Conservation (phyloP, 2,113 vertebrate species). For the Tragelaphus imberbis region DNA sequence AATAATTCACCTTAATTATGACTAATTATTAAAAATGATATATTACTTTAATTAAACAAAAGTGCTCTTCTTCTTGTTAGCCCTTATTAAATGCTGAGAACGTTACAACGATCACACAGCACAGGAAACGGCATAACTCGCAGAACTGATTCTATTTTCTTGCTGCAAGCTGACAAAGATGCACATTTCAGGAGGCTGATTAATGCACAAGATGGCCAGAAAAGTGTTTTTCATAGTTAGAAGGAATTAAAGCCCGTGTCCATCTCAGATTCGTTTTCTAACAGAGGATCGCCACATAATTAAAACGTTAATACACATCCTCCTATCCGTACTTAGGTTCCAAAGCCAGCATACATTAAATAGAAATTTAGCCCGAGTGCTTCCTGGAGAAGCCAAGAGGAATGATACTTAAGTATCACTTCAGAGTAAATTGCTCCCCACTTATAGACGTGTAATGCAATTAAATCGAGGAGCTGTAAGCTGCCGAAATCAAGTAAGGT, state of each 20-base stretch:
- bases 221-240: conserved; percentile 50
- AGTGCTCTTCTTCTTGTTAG: conserved; percentile 74
- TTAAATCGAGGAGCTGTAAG: conserved; percentile 77
- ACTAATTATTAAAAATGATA: conserved; percentile 80
- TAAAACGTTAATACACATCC: conserved; percentile 44
- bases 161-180: not conserved
- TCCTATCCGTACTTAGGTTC: not conserved
- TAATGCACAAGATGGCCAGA: not conserved
- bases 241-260: conserved; percentile 22
- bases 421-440: conserved; percentile 79
- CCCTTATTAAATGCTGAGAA: conserved; percentile 65
- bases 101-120: conserved; percentile 1
- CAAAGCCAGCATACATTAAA: conserved; percentile 50
- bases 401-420: conserved; percentile 75
- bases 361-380: conserved; percentile 60
- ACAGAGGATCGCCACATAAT: conserved; percentile 19
- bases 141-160: not conserved
- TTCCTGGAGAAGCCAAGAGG: conserved; percentile 69
- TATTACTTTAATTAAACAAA: conserved; percentile 80
- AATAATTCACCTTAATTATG: conserved; percentile 82
- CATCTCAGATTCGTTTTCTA: conserved; percentile 22
- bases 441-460: conserved; percentile 79
- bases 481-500: conserved; percentile 69
- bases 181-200: not conserved
- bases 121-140: not conserved